phyloP scores from a whole-genome alignment of 2,888 invertebrate species.

The Drepanosiphum platanoidis region DNA sequence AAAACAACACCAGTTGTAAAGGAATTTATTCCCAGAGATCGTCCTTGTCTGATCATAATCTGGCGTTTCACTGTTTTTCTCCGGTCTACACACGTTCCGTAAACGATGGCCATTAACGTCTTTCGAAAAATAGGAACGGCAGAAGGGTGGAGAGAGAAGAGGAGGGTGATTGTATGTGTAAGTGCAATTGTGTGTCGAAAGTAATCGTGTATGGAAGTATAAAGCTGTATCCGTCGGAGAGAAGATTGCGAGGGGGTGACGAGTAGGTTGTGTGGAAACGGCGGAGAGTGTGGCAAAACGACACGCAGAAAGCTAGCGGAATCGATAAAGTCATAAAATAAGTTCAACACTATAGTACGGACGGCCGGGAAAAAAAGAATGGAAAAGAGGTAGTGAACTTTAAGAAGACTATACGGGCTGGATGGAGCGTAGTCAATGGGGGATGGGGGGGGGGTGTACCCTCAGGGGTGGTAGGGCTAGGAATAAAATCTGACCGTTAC shows the following conservation, averaged over 20 bases:
- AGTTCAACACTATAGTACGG: conserved; percentile 47
- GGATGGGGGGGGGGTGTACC: neutral
- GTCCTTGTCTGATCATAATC: conserved; percentile 31
- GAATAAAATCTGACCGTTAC: conserved; percentile 60
- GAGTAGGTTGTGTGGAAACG: neutral
- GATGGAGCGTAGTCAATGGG: neutral
- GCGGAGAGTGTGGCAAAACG: neutral
- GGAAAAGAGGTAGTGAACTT: conserved; percentile 21
- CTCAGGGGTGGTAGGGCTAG: neutral
- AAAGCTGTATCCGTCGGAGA: conserved; percentile 35
- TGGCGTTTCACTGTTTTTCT: conserved; percentile 10
- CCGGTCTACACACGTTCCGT: conserved; percentile 28
- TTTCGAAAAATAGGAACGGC: conserved; percentile 32
- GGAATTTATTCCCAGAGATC: conserved; percentile 20
- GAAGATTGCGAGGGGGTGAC: neutral
- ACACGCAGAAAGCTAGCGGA: conserved; percentile 36
- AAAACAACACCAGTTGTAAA: neutral
- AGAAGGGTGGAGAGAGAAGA: neutral
- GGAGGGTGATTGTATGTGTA: conserved; percentile 34
- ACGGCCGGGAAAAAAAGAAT: neutral
- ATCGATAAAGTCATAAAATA: conserved; percentile 62
- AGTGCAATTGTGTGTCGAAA: conserved; percentile 62
- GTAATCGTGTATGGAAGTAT: conserved; percentile 47
- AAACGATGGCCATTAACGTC: conserved; percentile 53
- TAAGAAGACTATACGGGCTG: neutral